Conservation (phyloP, 1,140 invertebrate species). For the Ganaspis sp. region DNA sequence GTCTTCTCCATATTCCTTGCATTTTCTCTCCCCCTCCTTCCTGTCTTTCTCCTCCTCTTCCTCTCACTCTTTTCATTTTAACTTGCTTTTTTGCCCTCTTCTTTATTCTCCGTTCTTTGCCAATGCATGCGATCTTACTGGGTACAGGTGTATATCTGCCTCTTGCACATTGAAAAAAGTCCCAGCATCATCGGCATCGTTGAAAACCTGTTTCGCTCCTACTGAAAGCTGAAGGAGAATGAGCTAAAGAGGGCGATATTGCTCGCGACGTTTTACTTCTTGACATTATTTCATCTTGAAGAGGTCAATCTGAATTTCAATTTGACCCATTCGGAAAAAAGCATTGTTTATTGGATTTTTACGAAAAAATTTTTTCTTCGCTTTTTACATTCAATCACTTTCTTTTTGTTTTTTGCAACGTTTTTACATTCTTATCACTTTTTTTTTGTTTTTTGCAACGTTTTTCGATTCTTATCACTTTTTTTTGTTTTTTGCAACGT, state of each 20-base stretch:
- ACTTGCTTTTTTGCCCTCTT: constrained; percentile 36
- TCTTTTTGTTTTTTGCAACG: too few relatives aligned
- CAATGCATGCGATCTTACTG: constrained; percentile 22
- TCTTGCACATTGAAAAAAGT: constrained; percentile 20
- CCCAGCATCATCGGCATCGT: constrained; percentile 10
- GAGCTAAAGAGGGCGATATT: not conserved
- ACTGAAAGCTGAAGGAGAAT: constrained; percentile 24
- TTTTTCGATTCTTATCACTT: too few relatives aligned
- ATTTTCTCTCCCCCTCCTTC: constrained; percentile 41
- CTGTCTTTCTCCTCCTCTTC: constrained; percentile 33
- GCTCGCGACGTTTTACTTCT: not conserved
- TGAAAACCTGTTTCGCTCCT: constrained; percentile 10
- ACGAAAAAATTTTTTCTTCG: too few relatives aligned
- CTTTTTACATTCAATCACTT: too few relatives aligned
- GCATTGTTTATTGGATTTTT: too few relatives aligned
- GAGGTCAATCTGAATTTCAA: constrained; percentile 5
- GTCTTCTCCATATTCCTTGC: constrained; percentile 40
- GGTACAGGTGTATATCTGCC: constrained; percentile 27
- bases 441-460: too few relatives aligned
- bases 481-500: too few relatives aligned
- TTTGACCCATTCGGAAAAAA: too few relatives aligned
- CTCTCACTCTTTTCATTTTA: constrained; percentile 36
- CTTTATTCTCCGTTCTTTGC: constrained; percentile 47
- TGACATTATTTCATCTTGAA: constrained; percentile 10
- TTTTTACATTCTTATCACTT: too few relatives aligned